phyloP scores from a whole-genome alignment of 2,888 invertebrate genomes.

The Bombylius discolor region DNA sequence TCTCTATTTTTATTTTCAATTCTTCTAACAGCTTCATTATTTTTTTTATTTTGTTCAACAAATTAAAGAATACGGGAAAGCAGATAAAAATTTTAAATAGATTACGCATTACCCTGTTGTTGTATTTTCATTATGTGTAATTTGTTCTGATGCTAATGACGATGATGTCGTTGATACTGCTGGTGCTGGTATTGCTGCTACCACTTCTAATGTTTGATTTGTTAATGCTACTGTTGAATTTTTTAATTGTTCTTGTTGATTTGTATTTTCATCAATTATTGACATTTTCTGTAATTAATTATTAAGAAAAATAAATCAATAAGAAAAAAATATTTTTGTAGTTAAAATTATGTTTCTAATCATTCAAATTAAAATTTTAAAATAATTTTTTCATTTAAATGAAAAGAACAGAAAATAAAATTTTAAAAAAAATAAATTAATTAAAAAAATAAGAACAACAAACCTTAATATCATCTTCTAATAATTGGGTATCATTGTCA shows the following conservation, averaged over 20 bases:
- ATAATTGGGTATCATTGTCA: neutral
- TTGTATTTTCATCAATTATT: neutral
- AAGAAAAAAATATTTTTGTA: neutral
- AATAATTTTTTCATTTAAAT: too few species aligned
- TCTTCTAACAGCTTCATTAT: too few species aligned
- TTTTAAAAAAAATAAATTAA: neutral
- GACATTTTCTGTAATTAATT: neutral
- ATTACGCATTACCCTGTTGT: neutral
- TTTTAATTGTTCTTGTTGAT: neutral
- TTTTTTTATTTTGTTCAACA: too few species aligned
- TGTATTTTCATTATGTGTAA: neutral
- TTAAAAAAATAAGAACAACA: neutral
- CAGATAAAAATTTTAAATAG: too few species aligned
- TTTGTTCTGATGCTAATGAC: neutral
- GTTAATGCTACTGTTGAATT: too few species aligned
- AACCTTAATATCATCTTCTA: neutral
- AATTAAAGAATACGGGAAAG: too few species aligned
- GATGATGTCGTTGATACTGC: neutral
- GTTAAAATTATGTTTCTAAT: too few species aligned
- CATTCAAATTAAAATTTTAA: too few species aligned
- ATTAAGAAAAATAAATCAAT: neutral
- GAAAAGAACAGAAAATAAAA: neutral
- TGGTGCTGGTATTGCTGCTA: neutral
- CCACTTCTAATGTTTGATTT: neutral
- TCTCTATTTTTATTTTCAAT: too few species aligned